Percentiles rank a stretch among this genome's conserved stretches.
Conservation (phyloP, 2,888 invertebrate species). For the Synergus laeviventris region DNA sequence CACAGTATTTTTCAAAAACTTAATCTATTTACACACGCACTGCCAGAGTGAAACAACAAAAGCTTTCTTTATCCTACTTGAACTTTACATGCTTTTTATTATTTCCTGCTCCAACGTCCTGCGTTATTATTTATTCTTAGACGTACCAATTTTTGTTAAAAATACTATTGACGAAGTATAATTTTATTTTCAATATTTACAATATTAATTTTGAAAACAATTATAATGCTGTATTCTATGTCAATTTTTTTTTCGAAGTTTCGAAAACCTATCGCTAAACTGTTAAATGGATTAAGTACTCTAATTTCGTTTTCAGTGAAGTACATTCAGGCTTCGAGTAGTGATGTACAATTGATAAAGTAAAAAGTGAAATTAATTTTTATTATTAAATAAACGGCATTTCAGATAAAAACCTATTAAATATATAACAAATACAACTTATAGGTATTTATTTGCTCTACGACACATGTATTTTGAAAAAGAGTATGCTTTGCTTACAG, state of each 20-base stretch:
- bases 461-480: too few relatives aligned
- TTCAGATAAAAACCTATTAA: too few relatives aligned
- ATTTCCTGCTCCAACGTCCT: not conserved
- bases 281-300: not conserved
- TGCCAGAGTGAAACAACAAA: constrained; percentile 20
- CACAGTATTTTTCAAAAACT: constrained; percentile 53
- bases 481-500: too few relatives aligned
- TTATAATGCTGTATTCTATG: not conserved
- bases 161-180: not conserved
- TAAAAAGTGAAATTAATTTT: not conserved
- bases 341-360: not conserved
- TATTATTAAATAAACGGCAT: not conserved
- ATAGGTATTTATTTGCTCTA: too few relatives aligned
- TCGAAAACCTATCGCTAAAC: not conserved
- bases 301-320: not conserved
- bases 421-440: too few relatives aligned
- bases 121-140: not conserved
- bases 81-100: not conserved
- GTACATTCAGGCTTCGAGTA: not conserved
- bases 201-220: not conserved
- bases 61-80: not conserved
- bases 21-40: constrained; percentile 41
- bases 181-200: not conserved
- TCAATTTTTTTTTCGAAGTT: not conserved
- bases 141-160: not conserved